Evolutionary conservation across 2,888 invertebrate genomes (phyloP).

Genomic region (Andrena dorsata): DNA sequence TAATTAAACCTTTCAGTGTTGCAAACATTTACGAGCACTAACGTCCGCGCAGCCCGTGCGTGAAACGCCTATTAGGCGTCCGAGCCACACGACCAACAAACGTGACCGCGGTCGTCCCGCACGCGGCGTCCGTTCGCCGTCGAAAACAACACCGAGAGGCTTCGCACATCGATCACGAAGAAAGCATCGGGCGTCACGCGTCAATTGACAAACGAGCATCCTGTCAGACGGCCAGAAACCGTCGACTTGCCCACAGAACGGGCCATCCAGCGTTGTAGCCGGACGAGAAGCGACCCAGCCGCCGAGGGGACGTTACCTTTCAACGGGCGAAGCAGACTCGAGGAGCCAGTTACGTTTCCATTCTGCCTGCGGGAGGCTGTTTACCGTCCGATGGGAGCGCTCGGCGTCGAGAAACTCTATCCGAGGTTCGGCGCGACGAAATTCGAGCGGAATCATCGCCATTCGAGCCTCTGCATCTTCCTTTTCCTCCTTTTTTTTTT

Average conservation of each 20-base stretch:
- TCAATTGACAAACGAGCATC: neutral
- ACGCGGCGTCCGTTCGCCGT: neutral
- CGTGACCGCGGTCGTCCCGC: neutral
- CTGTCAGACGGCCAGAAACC: slow-evolving; percentile 1
- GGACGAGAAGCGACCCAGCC: neutral
- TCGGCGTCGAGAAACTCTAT: slow-evolving; percentile 21
- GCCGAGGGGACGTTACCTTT: slow-evolving; percentile 43
- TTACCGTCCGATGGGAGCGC: slow-evolving; percentile 10
- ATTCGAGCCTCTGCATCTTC: slow-evolving; percentile 32
- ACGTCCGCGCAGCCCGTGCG: neutral
- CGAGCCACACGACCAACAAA: neutral
- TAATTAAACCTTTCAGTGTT: neutral
- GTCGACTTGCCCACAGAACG: neutral
- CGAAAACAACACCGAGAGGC: neutral
- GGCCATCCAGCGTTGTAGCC: neutral
- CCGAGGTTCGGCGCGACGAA: slow-evolving; percentile 35
- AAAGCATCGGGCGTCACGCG: slow-evolving; percentile 4
- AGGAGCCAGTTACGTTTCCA: slow-evolving; percentile 42
- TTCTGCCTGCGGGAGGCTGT: slow-evolving; percentile 32
- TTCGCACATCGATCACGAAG: neutral
- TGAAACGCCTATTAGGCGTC: neutral
- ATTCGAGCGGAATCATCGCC: slow-evolving; percentile 50
- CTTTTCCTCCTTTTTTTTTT: neutral
- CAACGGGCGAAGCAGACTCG: slow-evolving; percentile 23
- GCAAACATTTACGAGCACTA: neutral